phyloP scores from a whole-genome alignment of 2,797 vertebrate species.

The Gobionotothen gibberifrons region DNA sequence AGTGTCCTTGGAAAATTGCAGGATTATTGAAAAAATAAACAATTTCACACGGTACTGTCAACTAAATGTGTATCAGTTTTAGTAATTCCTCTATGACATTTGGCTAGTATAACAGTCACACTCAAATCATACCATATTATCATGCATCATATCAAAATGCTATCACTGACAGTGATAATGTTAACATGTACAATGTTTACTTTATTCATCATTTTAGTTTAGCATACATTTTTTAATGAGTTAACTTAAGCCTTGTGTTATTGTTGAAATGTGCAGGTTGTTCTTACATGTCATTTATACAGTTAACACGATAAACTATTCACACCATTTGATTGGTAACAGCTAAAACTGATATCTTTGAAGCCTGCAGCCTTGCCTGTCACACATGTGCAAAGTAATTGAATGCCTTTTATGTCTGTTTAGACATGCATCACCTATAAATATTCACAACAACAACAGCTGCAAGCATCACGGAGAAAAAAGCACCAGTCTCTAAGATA shows the following conservation, averaged over 20 bases:
- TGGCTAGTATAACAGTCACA: background rate
- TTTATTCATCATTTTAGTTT: background rate
- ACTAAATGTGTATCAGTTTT: background rate
- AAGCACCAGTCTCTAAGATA: background rate
- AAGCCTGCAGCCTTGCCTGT: background rate
- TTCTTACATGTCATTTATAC: background rate
- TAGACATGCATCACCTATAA: conserved; percentile 15
- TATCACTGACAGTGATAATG: background rate
- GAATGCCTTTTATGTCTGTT: conserved; percentile 14
- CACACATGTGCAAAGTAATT: background rate
- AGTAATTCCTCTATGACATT: background rate
- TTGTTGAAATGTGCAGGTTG: background rate
- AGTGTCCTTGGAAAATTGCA: background rate
- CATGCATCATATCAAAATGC: background rate
- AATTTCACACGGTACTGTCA: background rate
- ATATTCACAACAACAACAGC: conserved; percentile 25
- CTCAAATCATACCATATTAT: background rate
- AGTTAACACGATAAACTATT: background rate
- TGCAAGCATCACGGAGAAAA: background rate
- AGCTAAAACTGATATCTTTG: background rate
- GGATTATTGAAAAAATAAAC: background rate
- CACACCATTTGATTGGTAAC: conserved; percentile 13
- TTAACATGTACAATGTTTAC: background rate
- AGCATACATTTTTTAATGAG: background rate
- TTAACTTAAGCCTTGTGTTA: background rate